Percentiles rank a stretch among this genome's conserved stretches.
phyloP scores from a whole-genome alignment of 1,140 invertebrate species.

The Procambarus virginalis region DNA sequence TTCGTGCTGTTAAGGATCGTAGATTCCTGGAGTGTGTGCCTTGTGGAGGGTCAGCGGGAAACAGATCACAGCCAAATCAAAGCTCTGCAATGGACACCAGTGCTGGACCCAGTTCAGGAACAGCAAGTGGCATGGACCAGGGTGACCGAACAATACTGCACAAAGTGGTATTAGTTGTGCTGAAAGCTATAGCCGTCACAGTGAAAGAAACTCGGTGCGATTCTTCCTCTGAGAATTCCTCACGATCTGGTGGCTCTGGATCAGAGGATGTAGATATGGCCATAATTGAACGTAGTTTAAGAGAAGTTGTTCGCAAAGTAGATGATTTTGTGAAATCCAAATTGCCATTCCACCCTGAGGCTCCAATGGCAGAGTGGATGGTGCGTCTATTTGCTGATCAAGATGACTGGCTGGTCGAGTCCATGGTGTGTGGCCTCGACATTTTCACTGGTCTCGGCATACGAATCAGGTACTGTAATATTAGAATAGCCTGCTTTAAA shows the following conservation, averaged over 20 bases:
- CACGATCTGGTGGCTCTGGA: conserved; percentile 70
- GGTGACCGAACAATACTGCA: conserved; percentile 83
- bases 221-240: conserved; percentile 81
- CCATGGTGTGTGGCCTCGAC: conserved; percentile 93
- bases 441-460: conserved; percentile 86
- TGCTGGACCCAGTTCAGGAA: conserved; percentile 53
- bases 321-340: conserved; percentile 87
- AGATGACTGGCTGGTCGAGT: conserved; percentile 91
- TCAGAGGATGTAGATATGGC: conserved; percentile 86
- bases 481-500: too few relatives aligned
- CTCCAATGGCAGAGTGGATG: conserved; percentile 89
- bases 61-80: conserved; percentile 69
- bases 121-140: conserved; percentile 40
- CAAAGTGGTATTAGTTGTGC: conserved; percentile 87
- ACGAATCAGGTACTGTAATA: conserved; percentile 78
- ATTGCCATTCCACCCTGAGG: conserved; percentile 89
- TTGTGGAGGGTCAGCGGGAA: conserved; percentile 74
- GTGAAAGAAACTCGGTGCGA: conserved; percentile 91
- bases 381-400: conserved; percentile 92
- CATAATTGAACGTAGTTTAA: conserved; percentile 87
- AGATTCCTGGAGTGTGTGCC: conserved; percentile 83
- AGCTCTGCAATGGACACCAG: conserved; percentile 23
- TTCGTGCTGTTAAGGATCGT: conserved; percentile 89
- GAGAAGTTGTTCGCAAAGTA: conserved; percentile 83
- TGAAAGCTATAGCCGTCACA: conserved; percentile 91